Conservation (phyloP, 1,140 invertebrate genomes). For the Bombus polaris region DNA sequence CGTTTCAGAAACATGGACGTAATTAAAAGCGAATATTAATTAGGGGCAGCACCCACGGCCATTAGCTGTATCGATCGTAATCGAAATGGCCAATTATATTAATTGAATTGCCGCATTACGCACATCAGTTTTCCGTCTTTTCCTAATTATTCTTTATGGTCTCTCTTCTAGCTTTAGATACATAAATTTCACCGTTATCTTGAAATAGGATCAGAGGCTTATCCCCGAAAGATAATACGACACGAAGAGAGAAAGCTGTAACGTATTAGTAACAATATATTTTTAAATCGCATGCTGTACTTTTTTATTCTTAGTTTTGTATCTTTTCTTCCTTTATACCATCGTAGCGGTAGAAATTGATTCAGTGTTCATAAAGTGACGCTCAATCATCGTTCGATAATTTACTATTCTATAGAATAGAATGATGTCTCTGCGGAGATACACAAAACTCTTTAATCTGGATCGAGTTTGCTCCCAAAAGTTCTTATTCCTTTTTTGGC, state of each 20-base stretch:
- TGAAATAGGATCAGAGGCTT: too few relatives aligned
- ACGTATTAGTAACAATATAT: too few relatives aligned
- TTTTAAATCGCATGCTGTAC: too few relatives aligned
- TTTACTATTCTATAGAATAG: background rate
- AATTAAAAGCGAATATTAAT: slow-evolving; percentile 46
- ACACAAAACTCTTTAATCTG: background rate
- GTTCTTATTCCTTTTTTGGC: background rate
- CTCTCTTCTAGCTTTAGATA: background rate
- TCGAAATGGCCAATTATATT: slow-evolving; percentile 17
- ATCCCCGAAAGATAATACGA: too few relatives aligned
- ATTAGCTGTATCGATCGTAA: slow-evolving; percentile 35
- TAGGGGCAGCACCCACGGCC: background rate
- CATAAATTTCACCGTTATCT: background rate
- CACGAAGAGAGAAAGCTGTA: too few relatives aligned
- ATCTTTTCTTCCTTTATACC: too few relatives aligned
- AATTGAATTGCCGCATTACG: slow-evolving; percentile 17
- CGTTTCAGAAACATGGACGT: slow-evolving; percentile 14
- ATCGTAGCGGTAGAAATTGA: background rate
- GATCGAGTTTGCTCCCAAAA: background rate
- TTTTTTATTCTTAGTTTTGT: too few relatives aligned
- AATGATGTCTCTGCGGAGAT: too few relatives aligned
- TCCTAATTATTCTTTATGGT: background rate
- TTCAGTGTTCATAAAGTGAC: background rate
- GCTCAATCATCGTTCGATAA: background rate
- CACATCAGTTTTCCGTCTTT: background rate